Conservation (phyloP, 30 jellyfish, hydroid and myxozoan genomes). For the Aurelia aurita complex sp. Pacific region DNA sequence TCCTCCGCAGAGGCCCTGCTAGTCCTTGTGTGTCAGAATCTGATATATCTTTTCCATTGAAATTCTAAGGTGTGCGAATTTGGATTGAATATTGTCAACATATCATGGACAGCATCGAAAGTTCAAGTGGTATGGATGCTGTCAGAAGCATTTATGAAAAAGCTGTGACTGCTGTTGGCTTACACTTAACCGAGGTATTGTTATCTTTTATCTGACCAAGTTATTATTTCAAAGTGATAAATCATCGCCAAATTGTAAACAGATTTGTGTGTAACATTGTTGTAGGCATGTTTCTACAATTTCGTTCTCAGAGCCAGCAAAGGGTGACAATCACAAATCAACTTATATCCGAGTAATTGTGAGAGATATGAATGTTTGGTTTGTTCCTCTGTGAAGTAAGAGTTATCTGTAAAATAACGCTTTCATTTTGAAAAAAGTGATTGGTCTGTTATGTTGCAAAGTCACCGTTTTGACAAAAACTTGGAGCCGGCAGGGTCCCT, state of each 20-base stretch:
- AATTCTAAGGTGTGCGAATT: constrained; percentile 74
- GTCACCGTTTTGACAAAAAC: no score
- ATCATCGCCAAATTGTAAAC: neutral
- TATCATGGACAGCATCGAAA: constrained; percentile 83
- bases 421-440: no score
- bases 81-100: constrained; percentile 95
- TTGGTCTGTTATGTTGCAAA: no score
- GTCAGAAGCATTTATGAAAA: constrained; percentile 85
- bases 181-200: constrained; percentile 86
- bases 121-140: constrained; percentile 77
- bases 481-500: no score
- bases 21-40: neutral
- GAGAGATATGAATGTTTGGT: no score
- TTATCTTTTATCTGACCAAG: neutral
- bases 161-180: constrained; percentile 92
- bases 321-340: no score
- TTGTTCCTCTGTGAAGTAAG: no score
- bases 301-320: no score
- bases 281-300: no score
- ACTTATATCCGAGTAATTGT: no score
- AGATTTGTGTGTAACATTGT: no score
- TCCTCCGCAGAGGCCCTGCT: neutral
- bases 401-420: no score
- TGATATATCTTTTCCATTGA: neutral
- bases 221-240: neutral